Percentiles rank a stretch among this genome's conserved stretches.
These are phyloP conservation scores for Lycia hirtaria DNA, from an alignment of 2,888 invertebrate species.

Conservation along the genomic window DNA sequence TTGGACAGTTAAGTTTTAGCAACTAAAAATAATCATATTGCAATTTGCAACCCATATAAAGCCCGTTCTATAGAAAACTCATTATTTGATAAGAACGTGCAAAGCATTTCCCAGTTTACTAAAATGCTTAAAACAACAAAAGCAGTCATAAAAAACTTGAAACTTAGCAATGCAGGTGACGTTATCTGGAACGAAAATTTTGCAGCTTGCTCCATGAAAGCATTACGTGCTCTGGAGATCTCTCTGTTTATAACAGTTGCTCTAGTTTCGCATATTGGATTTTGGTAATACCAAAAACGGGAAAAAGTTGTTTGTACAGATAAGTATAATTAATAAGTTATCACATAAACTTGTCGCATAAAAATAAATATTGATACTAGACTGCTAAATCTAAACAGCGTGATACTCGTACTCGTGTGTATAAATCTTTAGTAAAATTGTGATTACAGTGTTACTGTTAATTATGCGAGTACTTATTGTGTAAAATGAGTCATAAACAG, in stretches of 20 bases:
- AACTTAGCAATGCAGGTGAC: slow-evolving; percentile 55
- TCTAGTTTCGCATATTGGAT: slow-evolving; percentile 52
- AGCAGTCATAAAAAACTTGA: slow-evolving; percentile 31
- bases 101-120: slow-evolving; percentile 16
- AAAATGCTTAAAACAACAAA: slow-evolving; percentile 32
- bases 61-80: slow-evolving; percentile 11
- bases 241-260: slow-evolving; percentile 58
- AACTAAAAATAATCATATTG: too few relatives aligned
- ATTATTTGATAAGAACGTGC: slow-evolving; percentile 30
- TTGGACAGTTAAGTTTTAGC: too few relatives aligned
- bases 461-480: too few relatives aligned
- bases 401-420: too few relatives aligned
- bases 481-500: too few relatives aligned
- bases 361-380: too few relatives aligned
- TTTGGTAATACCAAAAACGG: neutral
- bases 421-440: too few relatives aligned
- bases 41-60: too few relatives aligned
- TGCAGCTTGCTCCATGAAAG: slow-evolving; percentile 56
- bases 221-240: slow-evolving; percentile 60
- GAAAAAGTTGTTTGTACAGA: neutral
- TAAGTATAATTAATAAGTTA: too few relatives aligned
- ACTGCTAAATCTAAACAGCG: too few relatives aligned
- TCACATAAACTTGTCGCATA: too few relatives aligned
- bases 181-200: slow-evolving; percentile 58
- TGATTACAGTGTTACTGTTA: too few relatives aligned